Evolutionary conservation across 2,113 vertebrate genomes (phyloP), one percentile per base, ranked within the genome.

Genomic region (Notechis scutatus): DNA sequence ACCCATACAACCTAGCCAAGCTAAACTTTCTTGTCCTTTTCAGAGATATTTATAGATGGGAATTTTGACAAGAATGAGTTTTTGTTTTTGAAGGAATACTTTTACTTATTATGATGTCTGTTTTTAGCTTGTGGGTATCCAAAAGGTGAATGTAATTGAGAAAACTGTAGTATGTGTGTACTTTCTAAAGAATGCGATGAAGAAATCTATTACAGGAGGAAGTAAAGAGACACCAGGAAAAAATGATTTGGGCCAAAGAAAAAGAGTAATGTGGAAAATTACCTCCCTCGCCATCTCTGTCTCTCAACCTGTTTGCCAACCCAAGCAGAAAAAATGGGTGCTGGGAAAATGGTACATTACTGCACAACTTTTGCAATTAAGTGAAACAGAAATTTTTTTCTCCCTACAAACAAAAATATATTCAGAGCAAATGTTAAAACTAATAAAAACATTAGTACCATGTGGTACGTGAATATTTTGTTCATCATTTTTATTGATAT

Each of bases 31-130:
- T 20, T 97, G 96, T 97, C 96, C 95, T 96, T 97, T 95, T 56
- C 89, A 39, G 95, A 91, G 95, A 95, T 97, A 97, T 97, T 97
- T 97, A 97, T 97, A 97, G 96, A 97, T 97, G 97, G 96, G 97
- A 97, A 97, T 96, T 96, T 97, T 95, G 96, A 97, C 96, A 97
- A 96, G 94, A 97, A 96, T 94, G 93, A 96, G 93, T 96, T 96
- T 96, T 95, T 97, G 95, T 95, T 96, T 96, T 97, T 96, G 95
- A 95, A 96, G 93, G 91, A 96, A 96, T 93, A 92, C 90, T 91
- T 97, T 89, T 92, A 5, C 93, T 95, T 94, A 69, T 94, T 96
- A 1, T 93, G 55, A 85, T 56, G 89, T 93, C 87, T 52, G 93
- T 88, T 92, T 42, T 92, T 87, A 94, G 69, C 0, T 39, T 55